Evolutionary conservation across 2,797 vertebrate genomes (phyloP).

Genomic region (Hemibagrus guttatus): DNA sequence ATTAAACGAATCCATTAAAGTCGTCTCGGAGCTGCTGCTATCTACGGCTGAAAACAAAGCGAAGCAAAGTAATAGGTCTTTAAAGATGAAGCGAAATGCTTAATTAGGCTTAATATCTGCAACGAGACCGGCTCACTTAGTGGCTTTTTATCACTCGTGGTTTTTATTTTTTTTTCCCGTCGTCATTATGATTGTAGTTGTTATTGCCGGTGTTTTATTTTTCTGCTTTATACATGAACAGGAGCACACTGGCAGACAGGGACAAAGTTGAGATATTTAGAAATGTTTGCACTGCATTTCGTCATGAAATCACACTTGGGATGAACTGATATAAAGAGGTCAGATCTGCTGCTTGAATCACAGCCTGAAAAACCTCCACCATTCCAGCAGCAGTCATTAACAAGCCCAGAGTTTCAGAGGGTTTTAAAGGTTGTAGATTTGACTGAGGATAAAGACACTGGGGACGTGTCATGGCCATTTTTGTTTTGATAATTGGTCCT

Average conservation of each 20-base stretch:
- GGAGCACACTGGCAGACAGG: not conserved
- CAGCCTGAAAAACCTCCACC: not conserved
- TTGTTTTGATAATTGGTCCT: not conserved
- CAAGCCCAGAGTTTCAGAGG: not conserved
- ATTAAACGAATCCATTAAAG: slow-evolving; percentile 38
- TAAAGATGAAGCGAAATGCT: slow-evolving; percentile 43
- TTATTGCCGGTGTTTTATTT: not conserved
- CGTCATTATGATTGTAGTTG: not conserved
- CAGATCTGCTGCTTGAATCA: not conserved
- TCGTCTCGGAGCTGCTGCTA: slow-evolving; percentile 5
- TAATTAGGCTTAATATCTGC: slow-evolving; percentile 41
- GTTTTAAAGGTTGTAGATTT: not conserved
- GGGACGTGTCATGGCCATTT: no score
- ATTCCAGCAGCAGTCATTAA: not conserved
- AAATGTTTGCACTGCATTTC: slow-evolving; percentile 4
- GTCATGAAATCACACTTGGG: not conserved
- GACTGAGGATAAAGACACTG: not conserved
- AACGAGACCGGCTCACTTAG: slow-evolving; percentile 11
- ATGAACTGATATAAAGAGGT: slow-evolving; percentile 15
- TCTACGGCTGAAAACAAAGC: slow-evolving; percentile 25
- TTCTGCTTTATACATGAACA: not conserved
- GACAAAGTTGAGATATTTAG: not conserved
- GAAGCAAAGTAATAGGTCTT: slow-evolving; percentile 27
- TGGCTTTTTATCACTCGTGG: slow-evolving; percentile 11
- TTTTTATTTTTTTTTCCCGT: not conserved